Evolutionary conservation across 2,888 invertebrate genomes (phyloP).

Genomic region (Tenthredo notha): DNA sequence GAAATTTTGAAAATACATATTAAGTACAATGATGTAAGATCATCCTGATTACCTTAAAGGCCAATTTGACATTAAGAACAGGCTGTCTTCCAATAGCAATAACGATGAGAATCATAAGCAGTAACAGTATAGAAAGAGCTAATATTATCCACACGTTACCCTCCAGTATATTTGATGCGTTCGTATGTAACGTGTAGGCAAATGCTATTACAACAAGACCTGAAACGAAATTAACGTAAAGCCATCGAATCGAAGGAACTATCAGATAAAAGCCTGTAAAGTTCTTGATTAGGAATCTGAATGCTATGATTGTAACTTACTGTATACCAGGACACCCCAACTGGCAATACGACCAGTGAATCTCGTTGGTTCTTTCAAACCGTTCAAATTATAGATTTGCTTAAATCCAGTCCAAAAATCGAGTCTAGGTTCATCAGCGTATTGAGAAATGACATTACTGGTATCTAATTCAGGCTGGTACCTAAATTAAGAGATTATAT

Average conservation of each 20-base stretch:
- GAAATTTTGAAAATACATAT: no score
- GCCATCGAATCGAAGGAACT: background rate
- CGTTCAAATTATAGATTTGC: conserved; percentile 86
- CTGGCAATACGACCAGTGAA: conserved; percentile 85
- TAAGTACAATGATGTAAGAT: background rate
- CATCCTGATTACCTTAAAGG: conserved; percentile 83
- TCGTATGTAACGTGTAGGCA: conserved; percentile 79
- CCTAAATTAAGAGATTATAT: background rate
- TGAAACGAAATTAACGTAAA: conserved; percentile 70
- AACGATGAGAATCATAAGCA: conserved; percentile 80
- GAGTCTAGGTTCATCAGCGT: background rate
- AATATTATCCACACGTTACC: conserved; percentile 76
- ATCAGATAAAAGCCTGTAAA: background rate
- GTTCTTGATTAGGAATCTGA: background rate
- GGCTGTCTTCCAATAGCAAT: conserved; percentile 87
- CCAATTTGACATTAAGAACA: conserved; percentile 81
- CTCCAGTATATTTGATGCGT: conserved; percentile 66
- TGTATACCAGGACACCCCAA: conserved; percentile 81
- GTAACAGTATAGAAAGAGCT: conserved; percentile 77
- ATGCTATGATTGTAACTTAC: conserved; percentile 76
- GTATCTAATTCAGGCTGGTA: conserved; percentile 18
- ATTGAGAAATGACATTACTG: conserved; percentile 34
- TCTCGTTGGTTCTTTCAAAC: conserved; percentile 84
- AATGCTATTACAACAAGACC: conserved; percentile 81
- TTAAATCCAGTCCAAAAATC: conserved; percentile 69